phyloP scores from a whole-genome alignment of 2,888 invertebrate species.

The Tipula unca region DNA sequence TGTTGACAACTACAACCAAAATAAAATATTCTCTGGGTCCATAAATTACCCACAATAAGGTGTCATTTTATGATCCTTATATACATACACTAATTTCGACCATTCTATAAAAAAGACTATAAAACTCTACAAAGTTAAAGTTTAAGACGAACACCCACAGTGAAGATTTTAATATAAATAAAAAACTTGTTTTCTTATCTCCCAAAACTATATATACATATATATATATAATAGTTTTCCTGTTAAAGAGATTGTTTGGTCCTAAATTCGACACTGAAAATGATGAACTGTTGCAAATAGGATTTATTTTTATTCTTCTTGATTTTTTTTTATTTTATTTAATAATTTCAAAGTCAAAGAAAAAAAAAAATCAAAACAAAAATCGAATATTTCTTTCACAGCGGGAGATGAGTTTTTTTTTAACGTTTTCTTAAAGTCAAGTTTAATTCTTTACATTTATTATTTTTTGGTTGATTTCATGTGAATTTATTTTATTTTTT shows the following conservation, averaged over 20 bases:
- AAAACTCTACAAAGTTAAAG: background rate
- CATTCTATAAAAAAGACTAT: background rate
- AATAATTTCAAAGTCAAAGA: background rate
- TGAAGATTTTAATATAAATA: background rate
- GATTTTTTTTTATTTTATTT: background rate
- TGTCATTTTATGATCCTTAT: background rate
- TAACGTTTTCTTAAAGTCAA: conserved; percentile 17
- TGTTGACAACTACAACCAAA: background rate
- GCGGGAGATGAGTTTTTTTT: conserved; percentile 15
- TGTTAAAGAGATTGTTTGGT: background rate
- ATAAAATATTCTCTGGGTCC: background rate
- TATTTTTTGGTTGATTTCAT: conserved; percentile 14
- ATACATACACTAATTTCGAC: background rate
- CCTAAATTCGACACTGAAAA: conserved; percentile 2
- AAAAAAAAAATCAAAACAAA: conserved; percentile 14
- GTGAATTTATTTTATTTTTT: background rate
- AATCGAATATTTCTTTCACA: conserved; percentile 15
- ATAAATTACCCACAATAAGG: background rate
- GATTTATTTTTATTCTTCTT: conserved; percentile 2
- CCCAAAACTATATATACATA: background rate
- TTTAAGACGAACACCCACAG: background rate
- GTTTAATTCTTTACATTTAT: conserved; percentile 15
- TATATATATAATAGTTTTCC: background rate
- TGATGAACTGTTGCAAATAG: conserved; percentile 19
- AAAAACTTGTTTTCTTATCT: background rate